Base-by-base conservation (phyloP, 2,797 vertebrate species). In the Onychomys leucogaster region DNA sequence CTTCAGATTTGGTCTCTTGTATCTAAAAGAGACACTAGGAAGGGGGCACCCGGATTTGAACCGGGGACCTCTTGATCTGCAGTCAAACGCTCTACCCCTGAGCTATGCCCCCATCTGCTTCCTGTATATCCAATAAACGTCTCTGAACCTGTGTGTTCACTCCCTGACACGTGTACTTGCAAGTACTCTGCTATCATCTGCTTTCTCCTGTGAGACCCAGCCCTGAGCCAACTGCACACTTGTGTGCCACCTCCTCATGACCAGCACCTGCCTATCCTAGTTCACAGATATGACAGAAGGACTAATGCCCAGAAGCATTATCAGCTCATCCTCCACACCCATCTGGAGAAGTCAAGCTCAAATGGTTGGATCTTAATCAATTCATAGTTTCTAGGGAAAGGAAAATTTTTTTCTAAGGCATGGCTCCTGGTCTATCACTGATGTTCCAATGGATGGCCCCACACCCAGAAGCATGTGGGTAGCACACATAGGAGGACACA, bases 31-130 rank as follows among this genome's bases (percentile, higher is more conserved):
- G n/a, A 55, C 63, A 69, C 14, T n/a, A 37, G 34, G 19, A 57
- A n/a, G n/a, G n/a, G n/a, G n/a, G n/a, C n/a, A n/a, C n/a, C n/a
- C n/a, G n/a, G n/a, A n/a, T n/a, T n/a, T n/a, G n/a, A n/a, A n/a
- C n/a, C n/a, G n/a, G n/a, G n/a, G n/a, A n/a, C n/a, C n/a, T n/a
- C n/a, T n/a, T n/a, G n/a, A n/a, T n/a, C n/a, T n/a, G n/a, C n/a
- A n/a, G n/a, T n/a, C n/a, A n/a, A n/a, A n/a, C n/a, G n/a, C n/a
- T n/a, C n/a, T n/a, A n/a, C n/a, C n/a, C n/a, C n/a, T n/a, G n/a
- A n/a, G n/a, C n/a, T n/a, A n/a, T n/a, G n/a, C 98, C 98, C 98
- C 98, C 98, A 83, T 1, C 46, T 71, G 34, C 21, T 17, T 0
- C 5, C n/a, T 7, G 3, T 55, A 3, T 46, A 14, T 37, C 7